Evolutionary conservation across 2,113 vertebrate genomes (phyloP).

Genomic region (Ceyx cyanopectus): DNA sequence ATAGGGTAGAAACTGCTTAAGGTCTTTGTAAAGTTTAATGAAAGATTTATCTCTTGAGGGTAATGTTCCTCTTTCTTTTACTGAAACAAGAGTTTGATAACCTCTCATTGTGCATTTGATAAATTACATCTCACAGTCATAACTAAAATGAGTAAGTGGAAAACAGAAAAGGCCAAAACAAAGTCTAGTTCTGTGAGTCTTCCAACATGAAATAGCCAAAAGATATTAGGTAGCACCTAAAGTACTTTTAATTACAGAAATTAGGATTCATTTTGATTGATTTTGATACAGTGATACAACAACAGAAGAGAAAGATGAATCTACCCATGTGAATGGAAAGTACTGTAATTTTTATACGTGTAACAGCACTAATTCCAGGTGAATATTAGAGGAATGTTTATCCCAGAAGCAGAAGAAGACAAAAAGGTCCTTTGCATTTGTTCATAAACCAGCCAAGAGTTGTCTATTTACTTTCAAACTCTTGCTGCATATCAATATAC

Average conservation of each 20-base stretch:
- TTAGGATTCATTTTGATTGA: not conserved
- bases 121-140: conserved; percentile 64
- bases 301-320: not conserved
- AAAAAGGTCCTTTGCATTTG: not conserved
- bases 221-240: not conserved
- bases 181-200: not conserved
- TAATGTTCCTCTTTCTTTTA: conserved; percentile 72
- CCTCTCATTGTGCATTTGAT: conserved; percentile 75
- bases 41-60: conserved; percentile 78
- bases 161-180: conserved; percentile 47
- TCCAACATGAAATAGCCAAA: not conserved
- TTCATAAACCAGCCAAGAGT: not conserved
- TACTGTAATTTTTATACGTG: accelerated
- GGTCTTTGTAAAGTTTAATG: conserved; percentile 78
- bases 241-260: conserved; percentile 2
- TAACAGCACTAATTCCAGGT: not conserved
- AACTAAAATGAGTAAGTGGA: conserved; percentile 55
- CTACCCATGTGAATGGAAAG: not conserved
- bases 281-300: not conserved
- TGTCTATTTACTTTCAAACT: not conserved
- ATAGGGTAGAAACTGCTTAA: conserved; percentile 66
- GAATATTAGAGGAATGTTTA: not conserved
- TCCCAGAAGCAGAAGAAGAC: not conserved
- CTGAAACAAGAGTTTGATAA: conserved; percentile 76
- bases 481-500: not conserved